Evolutionary conservation across 1,140 invertebrate species (phyloP).

Genomic region (Drosophila jambulina): DNA sequence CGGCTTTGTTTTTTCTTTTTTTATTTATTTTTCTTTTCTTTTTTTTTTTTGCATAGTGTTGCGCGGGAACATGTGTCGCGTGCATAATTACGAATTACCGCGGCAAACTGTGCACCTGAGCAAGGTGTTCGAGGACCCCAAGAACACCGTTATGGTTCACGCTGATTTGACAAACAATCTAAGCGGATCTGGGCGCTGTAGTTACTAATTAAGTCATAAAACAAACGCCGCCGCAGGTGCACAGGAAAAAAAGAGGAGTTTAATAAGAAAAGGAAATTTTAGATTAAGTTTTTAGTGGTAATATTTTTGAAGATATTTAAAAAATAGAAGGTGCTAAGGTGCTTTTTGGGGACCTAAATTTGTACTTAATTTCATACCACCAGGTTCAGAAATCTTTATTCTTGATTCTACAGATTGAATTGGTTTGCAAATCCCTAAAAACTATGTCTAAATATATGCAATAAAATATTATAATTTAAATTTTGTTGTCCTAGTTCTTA

Average conservation of each 20-base stretch:
- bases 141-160: conserved; percentile 64
- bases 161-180: conserved; percentile 66
- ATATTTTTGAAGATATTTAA: neutral
- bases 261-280: neutral
- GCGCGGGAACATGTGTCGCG: conserved; percentile 75
- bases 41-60: conserved; percentile 31
- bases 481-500: neutral
- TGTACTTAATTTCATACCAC: neutral
- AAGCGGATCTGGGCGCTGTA: conserved; percentile 31
- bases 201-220: conserved; percentile 79
- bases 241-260: neutral
- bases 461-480: neutral
- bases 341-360: too few species aligned
- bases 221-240: conserved; percentile 48
- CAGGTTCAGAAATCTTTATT: neutral
- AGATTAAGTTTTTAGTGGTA: neutral
- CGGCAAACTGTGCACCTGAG: conserved; percentile 9
- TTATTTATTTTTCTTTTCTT: neutral
- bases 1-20: conserved; percentile 8
- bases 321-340: rapidly evolving
- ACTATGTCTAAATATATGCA: neutral
- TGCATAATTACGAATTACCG: conserved; percentile 66
- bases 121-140: conserved; percentile 5
- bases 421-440: neutral
- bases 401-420: neutral